Evolutionary conservation across 2,113 vertebrate species (phyloP), one percentile per base, ranked within the genome.

Genomic region (Tachysurus fulvidraco): DNA sequence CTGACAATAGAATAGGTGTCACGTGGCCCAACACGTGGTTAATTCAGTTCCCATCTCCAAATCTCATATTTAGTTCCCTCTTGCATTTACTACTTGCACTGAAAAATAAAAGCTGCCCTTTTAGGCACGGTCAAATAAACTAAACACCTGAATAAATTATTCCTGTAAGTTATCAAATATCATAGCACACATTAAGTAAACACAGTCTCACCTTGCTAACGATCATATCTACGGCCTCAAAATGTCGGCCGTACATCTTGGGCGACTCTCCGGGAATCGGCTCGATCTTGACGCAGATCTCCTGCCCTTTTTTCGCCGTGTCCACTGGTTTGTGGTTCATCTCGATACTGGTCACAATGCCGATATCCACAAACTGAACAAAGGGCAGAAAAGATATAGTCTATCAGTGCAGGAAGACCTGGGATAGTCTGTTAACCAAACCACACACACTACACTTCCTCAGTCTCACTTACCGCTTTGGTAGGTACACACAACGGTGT

Each of bases 211-310:
- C 98, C 97, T 99, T 99, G 89, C 97, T 99, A 91, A 99, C 97
- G 0, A 99, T 95, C 83, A 98, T 90, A 89, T 99, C 98, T 0
- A 97, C 98, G 46, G 97, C 97, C 92, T 99, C 98, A 90, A 99
- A 99, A 83, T 99, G 98, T 78, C 98, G 96, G 30, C 98, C 98
- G 4, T 93, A 99, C 98, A 99, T 99, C 93, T 99, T 99, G n/a
- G 98, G 98, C 0, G 98, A 95, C 91, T 99, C 98, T 17, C 98
- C 98, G 0, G 98, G 97, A 88, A 99, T 97, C 83, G 98, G 97
- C 88, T 99, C 98, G 90, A 99, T 98, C 95, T 99, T 99, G 83
- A 99, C 92, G 86, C 98, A 99, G 44, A 99, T 97, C 93, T 99
- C 98, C 92, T 99, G 98, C 52, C 98, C 98, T 89, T 99, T 99